A percentile compares a stretch with the other conserved stretches of the same genome.
Conservation (phyloP, 2,113 vertebrate genomes). For the Cebus imitator region DNA sequence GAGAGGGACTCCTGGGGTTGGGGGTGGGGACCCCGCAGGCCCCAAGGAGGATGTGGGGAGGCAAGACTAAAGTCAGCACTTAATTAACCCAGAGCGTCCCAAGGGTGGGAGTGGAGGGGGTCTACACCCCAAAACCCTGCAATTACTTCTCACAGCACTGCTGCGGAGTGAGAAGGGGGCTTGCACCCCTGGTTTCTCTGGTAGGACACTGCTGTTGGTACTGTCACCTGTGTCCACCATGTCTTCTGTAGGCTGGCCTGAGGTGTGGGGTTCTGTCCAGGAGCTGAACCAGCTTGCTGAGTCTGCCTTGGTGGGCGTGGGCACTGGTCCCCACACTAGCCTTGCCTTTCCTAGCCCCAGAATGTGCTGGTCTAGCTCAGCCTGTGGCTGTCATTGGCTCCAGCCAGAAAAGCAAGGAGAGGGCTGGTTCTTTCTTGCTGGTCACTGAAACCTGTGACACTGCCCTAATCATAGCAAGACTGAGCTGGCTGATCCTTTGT, state of each 20-base stretch:
- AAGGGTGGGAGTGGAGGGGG: neutral
- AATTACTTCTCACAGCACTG: neutral
- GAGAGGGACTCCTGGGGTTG: neutral
- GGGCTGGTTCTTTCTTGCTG: neutral
- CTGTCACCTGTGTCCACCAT: neutral
- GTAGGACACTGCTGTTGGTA: neutral
- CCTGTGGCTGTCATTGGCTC: neutral
- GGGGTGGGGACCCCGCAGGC: neutral
- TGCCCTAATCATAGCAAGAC: slow-evolving; percentile 4
- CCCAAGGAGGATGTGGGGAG: neutral
- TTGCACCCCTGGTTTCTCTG: neutral
- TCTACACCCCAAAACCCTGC: neutral
- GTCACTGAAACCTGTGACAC: slow-evolving; percentile 1
- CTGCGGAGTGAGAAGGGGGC: neutral
- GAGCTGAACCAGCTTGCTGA: neutral
- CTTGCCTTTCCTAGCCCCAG: neutral
- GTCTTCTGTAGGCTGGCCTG: neutral
- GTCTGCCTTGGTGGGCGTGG: neutral
- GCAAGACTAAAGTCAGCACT: neutral
- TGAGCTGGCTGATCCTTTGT: slow-evolving; percentile 21
- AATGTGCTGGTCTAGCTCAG: neutral
- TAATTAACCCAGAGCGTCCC: slow-evolving; percentile 43
- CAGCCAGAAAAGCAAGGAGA: neutral
- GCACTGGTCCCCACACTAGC: neutral
- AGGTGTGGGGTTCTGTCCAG: neutral